Conservation (phyloP, 2,113 vertebrate species). For the Plectropomus leopardus region DNA sequence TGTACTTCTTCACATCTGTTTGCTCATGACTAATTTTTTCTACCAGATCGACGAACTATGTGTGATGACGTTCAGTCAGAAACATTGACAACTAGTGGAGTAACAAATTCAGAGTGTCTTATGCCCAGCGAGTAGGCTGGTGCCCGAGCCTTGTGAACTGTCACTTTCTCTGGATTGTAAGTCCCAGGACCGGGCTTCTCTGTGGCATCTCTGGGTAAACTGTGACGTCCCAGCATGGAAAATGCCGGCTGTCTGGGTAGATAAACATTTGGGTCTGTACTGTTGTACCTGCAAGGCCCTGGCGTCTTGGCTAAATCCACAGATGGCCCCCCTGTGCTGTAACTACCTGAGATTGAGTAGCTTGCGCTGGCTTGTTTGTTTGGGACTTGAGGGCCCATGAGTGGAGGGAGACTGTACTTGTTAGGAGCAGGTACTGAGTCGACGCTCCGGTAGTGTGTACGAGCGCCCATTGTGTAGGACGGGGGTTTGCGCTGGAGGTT, state of each 20-base stretch:
- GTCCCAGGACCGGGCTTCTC: conserved; percentile 87
- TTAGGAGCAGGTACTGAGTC: conserved; percentile 87
- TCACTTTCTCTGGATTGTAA: conserved; percentile 88
- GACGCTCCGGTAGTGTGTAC: conserved; percentile 79
- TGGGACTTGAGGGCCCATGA: conserved; percentile 85
- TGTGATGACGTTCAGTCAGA: conserved; percentile 64
- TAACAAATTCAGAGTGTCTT: conserved; percentile 86
- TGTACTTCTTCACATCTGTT: conserved; percentile 19
- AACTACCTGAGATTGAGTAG: conserved; percentile 82
- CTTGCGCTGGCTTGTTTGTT: conserved; percentile 87
- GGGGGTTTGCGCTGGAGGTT: conserved; percentile 83
- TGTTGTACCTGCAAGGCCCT: conserved; percentile 87
- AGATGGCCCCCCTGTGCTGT: conserved; percentile 67
- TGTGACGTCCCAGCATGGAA: conserved; percentile 87
- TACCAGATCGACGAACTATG: no score
- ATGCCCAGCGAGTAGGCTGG: conserved; percentile 88
- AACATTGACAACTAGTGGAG: conserved; percentile 77
- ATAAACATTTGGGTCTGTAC: conserved; percentile 85
- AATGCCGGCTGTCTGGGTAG: conserved; percentile 84
- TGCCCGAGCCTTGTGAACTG: conserved; percentile 76
- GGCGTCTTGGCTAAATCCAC: conserved; percentile 86
- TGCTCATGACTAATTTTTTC: background rate
- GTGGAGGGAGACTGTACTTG: conserved; percentile 87
- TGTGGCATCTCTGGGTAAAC: conserved; percentile 49
- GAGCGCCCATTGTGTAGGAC: conserved; percentile 87